Conservation (phyloP, 2,113 vertebrate genomes). For the Cyprinodon variegatus region DNA sequence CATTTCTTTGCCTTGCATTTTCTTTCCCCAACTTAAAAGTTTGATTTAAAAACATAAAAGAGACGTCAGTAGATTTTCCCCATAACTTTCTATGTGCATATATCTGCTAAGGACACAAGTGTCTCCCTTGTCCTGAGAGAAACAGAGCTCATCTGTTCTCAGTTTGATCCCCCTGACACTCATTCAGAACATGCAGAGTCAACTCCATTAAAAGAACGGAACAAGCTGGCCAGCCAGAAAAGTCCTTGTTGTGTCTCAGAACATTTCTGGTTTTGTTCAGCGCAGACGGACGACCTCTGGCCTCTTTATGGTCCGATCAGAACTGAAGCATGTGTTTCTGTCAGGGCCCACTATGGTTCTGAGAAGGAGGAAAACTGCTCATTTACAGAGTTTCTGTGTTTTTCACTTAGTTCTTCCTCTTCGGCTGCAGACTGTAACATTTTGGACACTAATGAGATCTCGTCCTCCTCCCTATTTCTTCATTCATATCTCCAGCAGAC, state of each 20-base stretch:
- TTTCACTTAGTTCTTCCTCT: neutral
- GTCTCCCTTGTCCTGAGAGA: constrained; percentile 10
- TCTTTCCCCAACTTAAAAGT: neutral
- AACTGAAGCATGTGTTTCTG: constrained; percentile 41
- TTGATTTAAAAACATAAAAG: too few species aligned
- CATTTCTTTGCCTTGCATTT: neutral
- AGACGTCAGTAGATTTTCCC: too few species aligned
- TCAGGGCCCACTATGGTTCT: constrained; percentile 17
- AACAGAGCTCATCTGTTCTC: constrained; percentile 42
- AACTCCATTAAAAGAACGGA: constrained; percentile 39
- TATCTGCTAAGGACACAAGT: neutral
- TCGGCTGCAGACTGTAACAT: constrained; percentile 37
- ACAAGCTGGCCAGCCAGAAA: constrained; percentile 56
- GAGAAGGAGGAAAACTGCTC: constrained; percentile 13
- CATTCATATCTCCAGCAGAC: constrained; percentile 24
- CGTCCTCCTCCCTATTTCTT: constrained; percentile 28
- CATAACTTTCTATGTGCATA: too few species aligned
- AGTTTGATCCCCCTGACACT: neutral
- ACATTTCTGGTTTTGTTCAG: constrained; percentile 61
- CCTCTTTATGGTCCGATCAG: constrained; percentile 38
- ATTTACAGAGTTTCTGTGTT: constrained; percentile 39
- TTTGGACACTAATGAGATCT: constrained; percentile 47
- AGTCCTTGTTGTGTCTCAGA: constrained; percentile 62
- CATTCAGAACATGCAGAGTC: constrained; percentile 31
- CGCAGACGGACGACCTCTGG: constrained; percentile 32